Base-by-base conservation (phyloP, 2,888 invertebrate species). In the Drosophila borealis region DNA sequence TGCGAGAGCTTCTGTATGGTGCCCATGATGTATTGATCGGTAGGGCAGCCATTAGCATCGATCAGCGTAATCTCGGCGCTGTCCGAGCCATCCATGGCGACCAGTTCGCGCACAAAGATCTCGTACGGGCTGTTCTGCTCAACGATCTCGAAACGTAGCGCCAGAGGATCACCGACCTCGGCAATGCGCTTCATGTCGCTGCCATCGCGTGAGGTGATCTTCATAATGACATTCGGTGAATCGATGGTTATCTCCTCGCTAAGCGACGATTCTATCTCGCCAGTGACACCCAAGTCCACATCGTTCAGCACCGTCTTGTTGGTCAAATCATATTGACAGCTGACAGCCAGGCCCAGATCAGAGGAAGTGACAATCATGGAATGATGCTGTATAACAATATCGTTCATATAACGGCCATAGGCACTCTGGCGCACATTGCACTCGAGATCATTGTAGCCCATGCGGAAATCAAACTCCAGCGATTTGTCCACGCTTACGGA, bases 21-120 rank as follows among this genome's bases (percentile, higher is more conserved):
- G 97, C 97, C 97, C 97, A 98, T 97, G 92, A 98, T 98, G 92
- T 97, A 96, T 91, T 97, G 96, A 92, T 98, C 98, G 49, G 98
- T 98, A 37, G 98, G 98, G 91, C 98, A 98, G 90, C 98, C 98
- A 86, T 96, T 95, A 81, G 96, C 96, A 93, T 98, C 98, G 92
- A 98, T 97, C 75, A 98, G 94, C 62, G 97, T 96, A 88, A 98
- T 98, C 94, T 98, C 98, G 91, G 97, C 97, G 79, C 96, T 96
- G 92, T 97, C 98, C 56, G 97, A 96, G 41, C 98, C 98, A 91
- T 98, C 98, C 96, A 98, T 96, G 74, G 98, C 98, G 56, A 98
- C 97, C 90, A 98, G 94, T 93, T 98, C 98, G 74, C 98, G 95
- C 39, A 98, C 98, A 92, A 98, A 98, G 91, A 98, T 98, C 93